Evolutionary conservation across 2,888 invertebrate species (phyloP).

Genomic region (Eurytoma adleriae): DNA sequence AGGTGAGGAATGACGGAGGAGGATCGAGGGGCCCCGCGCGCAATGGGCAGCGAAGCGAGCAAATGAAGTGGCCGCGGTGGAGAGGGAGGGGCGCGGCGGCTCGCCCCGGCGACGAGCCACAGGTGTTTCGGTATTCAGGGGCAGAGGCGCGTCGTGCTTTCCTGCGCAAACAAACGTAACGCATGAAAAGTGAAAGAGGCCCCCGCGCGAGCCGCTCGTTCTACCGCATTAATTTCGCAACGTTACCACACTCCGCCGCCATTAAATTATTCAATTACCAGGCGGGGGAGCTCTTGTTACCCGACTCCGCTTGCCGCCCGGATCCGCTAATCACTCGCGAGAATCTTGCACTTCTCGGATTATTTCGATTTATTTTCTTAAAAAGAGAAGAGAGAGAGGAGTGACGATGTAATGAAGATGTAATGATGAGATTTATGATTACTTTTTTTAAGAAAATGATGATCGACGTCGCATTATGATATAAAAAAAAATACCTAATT

Average conservation of each 20-base stretch:
- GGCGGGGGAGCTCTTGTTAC: too few species aligned
- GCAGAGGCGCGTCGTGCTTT: constrained; percentile 41
- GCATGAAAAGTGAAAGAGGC: constrained; percentile 43
- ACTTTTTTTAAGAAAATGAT: too few species aligned
- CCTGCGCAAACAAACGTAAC: constrained; percentile 48
- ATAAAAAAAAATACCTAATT: background rate
- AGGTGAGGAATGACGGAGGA: constrained; percentile 5
- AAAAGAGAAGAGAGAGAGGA: too few species aligned
- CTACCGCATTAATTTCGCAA: constrained; percentile 8
- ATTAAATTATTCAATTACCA: constrained; percentile 34
- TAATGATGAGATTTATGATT: too few species aligned
- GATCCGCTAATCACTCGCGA: too few species aligned
- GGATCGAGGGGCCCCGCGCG: background rate
- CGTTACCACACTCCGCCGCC: background rate
- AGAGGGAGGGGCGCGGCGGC: background rate
- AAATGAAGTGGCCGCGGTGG: background rate
- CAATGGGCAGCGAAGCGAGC: background rate
- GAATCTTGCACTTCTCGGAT: too few species aligned
- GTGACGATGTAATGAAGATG: too few species aligned
- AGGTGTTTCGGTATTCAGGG: constrained; percentile 46
- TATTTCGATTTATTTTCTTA: too few species aligned
- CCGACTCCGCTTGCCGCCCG: too few species aligned
- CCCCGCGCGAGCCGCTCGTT: background rate
- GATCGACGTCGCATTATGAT: too few species aligned
- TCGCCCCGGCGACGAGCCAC: constrained; percentile 13